These are phyloP conservation scores for Perizoma affinitatum DNA, from an alignment of 2,888 invertebrate species.

Conservation along the genomic window DNA sequence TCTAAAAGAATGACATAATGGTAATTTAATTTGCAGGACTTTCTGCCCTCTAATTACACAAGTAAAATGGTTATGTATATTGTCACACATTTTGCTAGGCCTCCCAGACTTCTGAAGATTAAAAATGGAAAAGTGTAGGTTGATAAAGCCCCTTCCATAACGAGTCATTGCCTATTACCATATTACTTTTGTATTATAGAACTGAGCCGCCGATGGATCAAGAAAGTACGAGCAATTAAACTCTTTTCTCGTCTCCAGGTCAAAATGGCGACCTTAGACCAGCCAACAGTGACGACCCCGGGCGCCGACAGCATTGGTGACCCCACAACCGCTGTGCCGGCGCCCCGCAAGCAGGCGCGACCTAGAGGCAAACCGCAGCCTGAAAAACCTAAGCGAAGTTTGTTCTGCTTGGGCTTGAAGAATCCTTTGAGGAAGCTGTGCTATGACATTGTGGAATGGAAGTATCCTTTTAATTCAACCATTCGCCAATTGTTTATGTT, in stretches of 20 bases:
- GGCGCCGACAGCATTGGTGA: conserved; percentile 61
- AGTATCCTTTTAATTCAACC: conserved; percentile 93
- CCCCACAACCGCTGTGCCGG: conserved; percentile 63
- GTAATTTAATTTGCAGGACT: no score
- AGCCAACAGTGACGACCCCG: conserved; percentile 60
- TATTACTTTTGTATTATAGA: no score
- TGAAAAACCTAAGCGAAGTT: conserved; percentile 94
- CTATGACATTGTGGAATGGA: conserved; percentile 99
- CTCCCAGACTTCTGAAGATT: no score
- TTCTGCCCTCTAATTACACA: no score
- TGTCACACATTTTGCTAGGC: no score
- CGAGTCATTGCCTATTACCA: no score
- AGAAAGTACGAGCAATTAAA: background rate
- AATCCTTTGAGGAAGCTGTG: conserved; percentile 98
- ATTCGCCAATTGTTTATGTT: background rate
- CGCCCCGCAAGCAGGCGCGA: conserved; percentile 85
- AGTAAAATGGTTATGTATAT: no score
- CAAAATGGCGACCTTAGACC: conserved; percentile 69
- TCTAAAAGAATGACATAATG: no score
- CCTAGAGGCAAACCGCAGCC: conserved; percentile 92
- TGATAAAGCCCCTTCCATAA: no score
- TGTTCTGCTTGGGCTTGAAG: conserved; percentile 95
- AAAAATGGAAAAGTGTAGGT: no score
- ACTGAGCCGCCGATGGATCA: background rate
- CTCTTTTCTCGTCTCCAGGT: conserved; percentile 50